Conservation (phyloP, 2,888 invertebrate genomes). For the Byasa hedistus region DNA sequence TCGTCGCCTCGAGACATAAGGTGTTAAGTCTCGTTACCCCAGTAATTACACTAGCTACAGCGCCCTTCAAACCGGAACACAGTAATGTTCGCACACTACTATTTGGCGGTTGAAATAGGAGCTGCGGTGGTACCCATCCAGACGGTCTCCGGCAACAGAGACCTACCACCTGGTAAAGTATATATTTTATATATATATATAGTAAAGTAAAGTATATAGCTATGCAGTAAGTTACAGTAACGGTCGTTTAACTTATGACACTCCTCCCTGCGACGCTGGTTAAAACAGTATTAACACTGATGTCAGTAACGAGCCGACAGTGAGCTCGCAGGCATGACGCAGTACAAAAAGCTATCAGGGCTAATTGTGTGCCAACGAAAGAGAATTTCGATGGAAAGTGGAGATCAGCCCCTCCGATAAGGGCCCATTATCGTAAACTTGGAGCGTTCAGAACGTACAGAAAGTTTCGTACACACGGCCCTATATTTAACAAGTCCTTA, state of each 20-base stretch:
- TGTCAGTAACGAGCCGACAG: constrained; percentile 31
- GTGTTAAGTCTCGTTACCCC: too few species aligned
- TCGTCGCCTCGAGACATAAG: too few species aligned
- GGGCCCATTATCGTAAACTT: constrained; percentile 67
- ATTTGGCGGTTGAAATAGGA: too few species aligned
- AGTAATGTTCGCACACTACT: too few species aligned
- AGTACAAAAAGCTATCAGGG: constrained; percentile 72
- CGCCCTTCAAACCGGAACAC: too few species aligned
- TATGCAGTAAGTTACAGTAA: background rate
- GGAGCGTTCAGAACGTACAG: constrained; percentile 49
- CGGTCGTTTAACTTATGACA: background rate
- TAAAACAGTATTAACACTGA: constrained; percentile 34
- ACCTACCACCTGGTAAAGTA: too few species aligned
- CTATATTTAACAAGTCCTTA: constrained; percentile 52
- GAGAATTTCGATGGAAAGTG: constrained; percentile 65
- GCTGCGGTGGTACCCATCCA: too few species aligned
- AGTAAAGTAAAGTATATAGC: too few species aligned
- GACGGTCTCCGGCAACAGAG: too few species aligned
- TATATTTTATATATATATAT: too few species aligned
- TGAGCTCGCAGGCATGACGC: constrained; percentile 59
- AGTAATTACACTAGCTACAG: too few species aligned
- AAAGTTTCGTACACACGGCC: constrained; percentile 61
- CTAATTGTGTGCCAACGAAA: constrained; percentile 74
- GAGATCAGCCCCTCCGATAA: constrained; percentile 62
- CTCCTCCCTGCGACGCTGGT: background rate